Conservation (phyloP, 2,888 invertebrate genomes). For the Agrotis puta region DNA sequence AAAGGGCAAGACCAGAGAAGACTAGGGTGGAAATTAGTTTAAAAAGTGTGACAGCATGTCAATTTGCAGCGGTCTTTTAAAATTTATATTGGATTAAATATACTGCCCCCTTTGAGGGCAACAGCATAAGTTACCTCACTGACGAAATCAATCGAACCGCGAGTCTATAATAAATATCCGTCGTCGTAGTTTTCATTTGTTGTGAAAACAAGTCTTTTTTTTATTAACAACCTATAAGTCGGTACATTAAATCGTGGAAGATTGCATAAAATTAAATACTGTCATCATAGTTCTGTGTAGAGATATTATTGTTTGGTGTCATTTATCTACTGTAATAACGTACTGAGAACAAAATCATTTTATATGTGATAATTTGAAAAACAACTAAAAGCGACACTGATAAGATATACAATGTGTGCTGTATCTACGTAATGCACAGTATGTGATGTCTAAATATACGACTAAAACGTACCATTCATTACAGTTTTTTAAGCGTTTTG, state of each 20-base stretch:
- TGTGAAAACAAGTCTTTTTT: background rate
- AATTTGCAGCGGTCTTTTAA: slow-evolving; percentile 10
- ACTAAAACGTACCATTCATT: slow-evolving; percentile 78
- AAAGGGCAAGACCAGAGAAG: background rate
- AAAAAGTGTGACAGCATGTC: slow-evolving; percentile 30
- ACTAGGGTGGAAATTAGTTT: slow-evolving; percentile 21
- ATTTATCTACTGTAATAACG: slow-evolving; percentile 45
- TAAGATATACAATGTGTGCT: slow-evolving; percentile 65
- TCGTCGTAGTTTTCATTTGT: slow-evolving; percentile 10
- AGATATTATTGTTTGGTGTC: slow-evolving; percentile 37
- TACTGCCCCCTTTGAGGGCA: background rate
- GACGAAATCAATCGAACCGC: slow-evolving; percentile 10
- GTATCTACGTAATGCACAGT: slow-evolving; percentile 71
- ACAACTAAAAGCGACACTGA: slow-evolving; percentile 69
- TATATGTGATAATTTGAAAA: slow-evolving; percentile 61
- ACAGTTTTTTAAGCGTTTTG: slow-evolving; percentile 69
- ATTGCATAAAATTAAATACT: background rate
- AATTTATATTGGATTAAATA: background rate
- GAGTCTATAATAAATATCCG: background rate
- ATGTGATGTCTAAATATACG: slow-evolving; percentile 73
- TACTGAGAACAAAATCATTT: slow-evolving; percentile 64
- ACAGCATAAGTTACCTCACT: slow-evolving; percentile 16
- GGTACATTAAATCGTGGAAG: slow-evolving; percentile 1
- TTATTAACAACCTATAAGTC: background rate
- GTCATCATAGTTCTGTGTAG: slow-evolving; percentile 16